Conservation (phyloP, 2,888 invertebrate species). For the Platycheirus rosarum region DNA sequence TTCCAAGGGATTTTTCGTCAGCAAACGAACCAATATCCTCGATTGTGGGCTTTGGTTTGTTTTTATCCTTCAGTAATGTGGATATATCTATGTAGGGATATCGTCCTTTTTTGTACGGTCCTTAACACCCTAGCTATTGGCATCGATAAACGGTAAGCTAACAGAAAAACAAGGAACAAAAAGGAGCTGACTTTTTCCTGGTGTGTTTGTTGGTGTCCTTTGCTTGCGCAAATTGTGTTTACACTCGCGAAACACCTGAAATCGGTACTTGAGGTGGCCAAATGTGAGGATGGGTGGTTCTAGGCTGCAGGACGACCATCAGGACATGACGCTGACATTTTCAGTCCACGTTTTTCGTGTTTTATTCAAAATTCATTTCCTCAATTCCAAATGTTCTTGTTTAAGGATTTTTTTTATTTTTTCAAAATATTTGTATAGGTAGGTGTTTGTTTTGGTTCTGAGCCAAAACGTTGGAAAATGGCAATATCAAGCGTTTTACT, state of each 20-base stretch:
- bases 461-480: slow-evolving; percentile 44
- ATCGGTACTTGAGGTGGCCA: slow-evolving; percentile 52
- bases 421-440: not conserved
- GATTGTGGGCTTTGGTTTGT: slow-evolving; percentile 62
- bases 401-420: slow-evolving; percentile 46
- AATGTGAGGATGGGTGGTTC: slow-evolving; percentile 23
- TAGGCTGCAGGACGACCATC: slow-evolving; percentile 23
- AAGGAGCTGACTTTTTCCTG: slow-evolving; percentile 6
- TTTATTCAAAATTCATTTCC: slow-evolving; percentile 68
- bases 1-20: slow-evolving; percentile 67
- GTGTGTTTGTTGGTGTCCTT: slow-evolving; percentile 35
- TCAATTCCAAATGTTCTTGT: slow-evolving; percentile 60
- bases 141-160: slow-evolving; percentile 41
- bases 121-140: slow-evolving; percentile 40
- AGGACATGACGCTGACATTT: slow-evolving; percentile 59
- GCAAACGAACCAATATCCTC: slow-evolving; percentile 72
- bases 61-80: slow-evolving; percentile 55
- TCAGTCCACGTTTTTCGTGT: slow-evolving; percentile 56
- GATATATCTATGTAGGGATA: not conserved
- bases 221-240: slow-evolving; percentile 62
- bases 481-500: slow-evolving; percentile 49
- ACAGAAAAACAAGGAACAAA: slow-evolving; percentile 1
- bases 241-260: slow-evolving; percentile 68
- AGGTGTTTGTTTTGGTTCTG: slow-evolving; percentile 24
- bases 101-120: slow-evolving; percentile 22